Base-by-base conservation (phyloP, 2,888 invertebrate genomes). In the Halictus quadricinctus region DNA sequence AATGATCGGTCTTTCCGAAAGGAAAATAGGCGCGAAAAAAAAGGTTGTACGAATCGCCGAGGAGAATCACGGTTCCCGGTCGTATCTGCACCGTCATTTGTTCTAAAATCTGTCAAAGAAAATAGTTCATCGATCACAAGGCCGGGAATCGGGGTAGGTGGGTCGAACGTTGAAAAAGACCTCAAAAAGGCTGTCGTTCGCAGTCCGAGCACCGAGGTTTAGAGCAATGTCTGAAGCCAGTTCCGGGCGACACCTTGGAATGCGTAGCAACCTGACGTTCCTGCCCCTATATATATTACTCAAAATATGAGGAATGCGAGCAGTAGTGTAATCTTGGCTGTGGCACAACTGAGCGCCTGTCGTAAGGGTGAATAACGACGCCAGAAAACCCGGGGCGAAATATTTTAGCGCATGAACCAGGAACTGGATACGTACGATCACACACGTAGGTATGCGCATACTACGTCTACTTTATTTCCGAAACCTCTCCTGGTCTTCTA, bases 91-190 rank as follows among this genome's bases (percentile, higher is more conserved):
- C 10, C n/a, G n/a, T 46, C 21, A 18, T 18, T 12, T 64, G 48
- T 15, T 50, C n/a, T 70, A 43, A 70, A 70, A 43, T 21, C 25
- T 54, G 12, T 48, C n/a, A 18, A 43, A 54, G 43, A 29, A 58
- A 58, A 58, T 41, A 21, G 43, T 78, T 58, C 72, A 78, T 78
- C 78, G 72, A 78, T 78, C 78, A 72, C 54, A 18, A 21, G 43
- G 13, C 64, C 21, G 21, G 29, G 29, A 73, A 75, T 64, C 74
- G 75, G 41, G 48, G 15, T 64, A 66, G 29, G 76, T 41, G 50
- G 66, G 50, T 58, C 58, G 73, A 43, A 25, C 48, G 25, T 50
- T 50, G 72, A 54, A 36, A 73, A 50, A 21, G 54, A 4, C 64
- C 73, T 73, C 36, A 18, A 54, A 54, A 73, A 50, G 69, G 70